phyloP scores from a whole-genome alignment of 1,140 invertebrate genomes.

The Holcopasites calliopsidis region DNA sequence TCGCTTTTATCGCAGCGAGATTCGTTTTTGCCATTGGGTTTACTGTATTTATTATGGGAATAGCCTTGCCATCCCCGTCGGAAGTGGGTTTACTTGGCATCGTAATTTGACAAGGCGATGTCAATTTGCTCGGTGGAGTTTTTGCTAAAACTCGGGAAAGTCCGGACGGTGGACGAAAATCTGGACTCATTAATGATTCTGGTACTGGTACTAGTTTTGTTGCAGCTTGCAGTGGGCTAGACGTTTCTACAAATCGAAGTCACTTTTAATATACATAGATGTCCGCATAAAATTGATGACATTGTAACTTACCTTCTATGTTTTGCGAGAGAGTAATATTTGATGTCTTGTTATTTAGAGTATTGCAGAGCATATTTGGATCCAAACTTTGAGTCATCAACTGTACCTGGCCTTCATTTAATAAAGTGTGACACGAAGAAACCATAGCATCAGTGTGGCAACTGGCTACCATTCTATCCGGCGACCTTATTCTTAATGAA shows the following conservation, averaged over 20 bases:
- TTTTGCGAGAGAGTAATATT: conserved; percentile 63
- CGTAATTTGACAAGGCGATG: conserved; percentile 72
- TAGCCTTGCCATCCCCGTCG: conserved; percentile 68
- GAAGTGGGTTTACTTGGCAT: conserved; percentile 65
- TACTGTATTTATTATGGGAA: conserved; percentile 69
- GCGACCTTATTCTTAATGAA: conserved; percentile 82
- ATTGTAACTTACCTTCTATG: conserved; percentile 67
- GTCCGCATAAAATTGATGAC: background rate
- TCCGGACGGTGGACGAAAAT: conserved; percentile 83
- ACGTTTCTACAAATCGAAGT: conserved; percentile 66
- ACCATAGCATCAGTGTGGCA: conserved; percentile 81
- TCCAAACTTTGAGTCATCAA: conserved; percentile 86
- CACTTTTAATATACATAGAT: background rate
- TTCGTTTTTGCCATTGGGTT: conserved; percentile 71
- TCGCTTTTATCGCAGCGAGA: conserved; percentile 64
- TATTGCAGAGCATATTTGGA: conserved; percentile 76
- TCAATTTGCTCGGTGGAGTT: conserved; percentile 72
- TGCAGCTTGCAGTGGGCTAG: conserved; percentile 87
- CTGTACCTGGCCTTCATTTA: conserved; percentile 71
- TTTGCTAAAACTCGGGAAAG: conserved; percentile 71
- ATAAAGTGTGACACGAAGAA: conserved; percentile 70
- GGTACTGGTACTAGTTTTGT: conserved; percentile 92
- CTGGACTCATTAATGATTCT: conserved; percentile 91
- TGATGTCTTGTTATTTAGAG: conserved; percentile 64
- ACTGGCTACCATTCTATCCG: conserved; percentile 85